Evolutionary conservation across 2,113 vertebrate species (phyloP).

Genomic region (Myotis davidii): DNA sequence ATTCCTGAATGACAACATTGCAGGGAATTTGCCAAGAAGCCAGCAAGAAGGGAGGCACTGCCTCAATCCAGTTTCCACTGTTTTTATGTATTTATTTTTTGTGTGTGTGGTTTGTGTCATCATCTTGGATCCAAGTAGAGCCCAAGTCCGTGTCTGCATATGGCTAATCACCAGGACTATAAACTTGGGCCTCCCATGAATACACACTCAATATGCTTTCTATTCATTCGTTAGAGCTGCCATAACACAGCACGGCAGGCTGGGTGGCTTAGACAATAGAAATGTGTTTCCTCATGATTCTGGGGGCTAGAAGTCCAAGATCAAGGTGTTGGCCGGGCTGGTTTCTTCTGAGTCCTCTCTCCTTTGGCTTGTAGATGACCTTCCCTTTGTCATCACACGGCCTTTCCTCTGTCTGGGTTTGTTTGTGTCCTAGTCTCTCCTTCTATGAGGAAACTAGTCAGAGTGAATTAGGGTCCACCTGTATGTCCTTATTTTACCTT

Average conservation of each 20-base stretch:
- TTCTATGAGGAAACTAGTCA: background rate
- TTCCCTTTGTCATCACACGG: background rate
- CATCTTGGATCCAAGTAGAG: background rate
- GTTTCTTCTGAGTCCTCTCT: background rate
- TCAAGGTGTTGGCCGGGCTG: background rate
- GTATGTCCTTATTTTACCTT: background rate
- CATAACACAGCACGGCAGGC: background rate
- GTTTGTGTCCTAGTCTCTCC: background rate
- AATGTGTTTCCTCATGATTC: background rate
- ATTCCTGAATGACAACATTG: background rate
- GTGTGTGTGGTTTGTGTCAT: background rate
- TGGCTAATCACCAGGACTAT: background rate
- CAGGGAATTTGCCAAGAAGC: background rate
- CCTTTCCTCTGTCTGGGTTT: background rate
- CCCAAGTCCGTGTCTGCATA: background rate
- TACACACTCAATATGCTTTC: background rate
- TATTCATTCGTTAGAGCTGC: background rate
- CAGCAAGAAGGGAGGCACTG: background rate
- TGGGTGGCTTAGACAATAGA: background rate
- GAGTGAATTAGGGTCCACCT: background rate
- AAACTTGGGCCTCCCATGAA: rapidly evolving
- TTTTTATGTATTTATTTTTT: background rate
- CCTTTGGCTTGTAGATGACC: background rate
- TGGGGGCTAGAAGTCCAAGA: background rate
- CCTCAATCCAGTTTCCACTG: background rate